These are phyloP conservation scores for Arctocebus calabarensis DNA, from an alignment of 2,797 vertebrate genomes.

Conservation along the genomic window DNA sequence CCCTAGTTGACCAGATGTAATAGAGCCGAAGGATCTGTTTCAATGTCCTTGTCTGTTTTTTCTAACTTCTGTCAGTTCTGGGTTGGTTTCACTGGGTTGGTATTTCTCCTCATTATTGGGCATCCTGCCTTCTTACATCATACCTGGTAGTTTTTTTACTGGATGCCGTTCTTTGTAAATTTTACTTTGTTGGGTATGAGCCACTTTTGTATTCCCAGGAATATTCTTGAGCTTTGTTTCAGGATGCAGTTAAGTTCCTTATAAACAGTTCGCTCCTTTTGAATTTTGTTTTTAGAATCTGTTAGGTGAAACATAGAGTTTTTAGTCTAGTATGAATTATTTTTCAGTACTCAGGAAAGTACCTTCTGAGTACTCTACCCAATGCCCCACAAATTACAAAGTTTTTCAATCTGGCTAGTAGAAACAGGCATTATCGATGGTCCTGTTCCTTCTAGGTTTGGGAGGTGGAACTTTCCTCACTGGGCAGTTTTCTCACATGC, in stretches of 20 bases:
- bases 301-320: conserved; percentile 61
- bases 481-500: neutral
- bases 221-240: conserved; percentile 71
- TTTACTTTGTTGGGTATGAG: conserved; percentile 45
- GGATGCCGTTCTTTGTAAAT: conserved; percentile 29
- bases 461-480: neutral
- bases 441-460: neutral
- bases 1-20: neutral
- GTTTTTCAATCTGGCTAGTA: neutral
- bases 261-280: conserved; percentile 61
- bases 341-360: conserved; percentile 56
- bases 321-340: conserved; percentile 74
- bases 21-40: neutral
- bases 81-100: conserved; percentile 16
- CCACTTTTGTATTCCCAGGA: conserved; percentile 66
- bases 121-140: neutral
- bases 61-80: conserved; percentile 43
- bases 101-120: conserved; percentile 19
- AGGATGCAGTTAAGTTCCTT: conserved; percentile 60
- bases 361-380: conserved; percentile 22
- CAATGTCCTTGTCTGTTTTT: conserved; percentile 38
- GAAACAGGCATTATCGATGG: neutral
- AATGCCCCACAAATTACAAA: neutral
- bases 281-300: conserved; percentile 67
- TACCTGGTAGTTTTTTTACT: conserved; percentile 53